phyloP scores from a whole-genome alignment of 2,888 invertebrate genomes.

The Melanargia galathea region DNA sequence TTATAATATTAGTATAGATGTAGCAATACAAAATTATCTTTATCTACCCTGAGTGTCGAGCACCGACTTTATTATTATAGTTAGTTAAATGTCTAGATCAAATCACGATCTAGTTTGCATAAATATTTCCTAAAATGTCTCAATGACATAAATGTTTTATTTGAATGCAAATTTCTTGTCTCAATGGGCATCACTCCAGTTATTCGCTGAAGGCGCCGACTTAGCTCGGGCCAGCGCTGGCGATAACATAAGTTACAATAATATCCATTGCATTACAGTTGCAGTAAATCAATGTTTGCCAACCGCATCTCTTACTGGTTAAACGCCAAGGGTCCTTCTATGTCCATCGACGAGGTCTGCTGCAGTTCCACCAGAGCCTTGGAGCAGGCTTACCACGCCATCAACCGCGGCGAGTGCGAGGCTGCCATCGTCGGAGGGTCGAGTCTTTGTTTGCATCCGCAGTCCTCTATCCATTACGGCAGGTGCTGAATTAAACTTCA shows the following conservation, averaged over 20 bases:
- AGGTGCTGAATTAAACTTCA: slow-evolving; percentile 50
- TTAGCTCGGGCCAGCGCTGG: no score
- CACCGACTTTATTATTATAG: no score
- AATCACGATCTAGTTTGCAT: no score
- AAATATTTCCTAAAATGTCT: no score
- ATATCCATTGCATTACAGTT: slow-evolving; percentile 45
- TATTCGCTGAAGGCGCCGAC: slow-evolving; percentile 73
- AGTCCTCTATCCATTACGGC: slow-evolving; percentile 58
- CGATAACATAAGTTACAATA: no score
- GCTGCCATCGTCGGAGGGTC: slow-evolving; percentile 84
- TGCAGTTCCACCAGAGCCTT: slow-evolving; percentile 59
- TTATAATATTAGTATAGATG: no score
- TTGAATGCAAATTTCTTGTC: no score
- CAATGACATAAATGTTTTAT: no score
- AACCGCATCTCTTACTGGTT: slow-evolving; percentile 72
- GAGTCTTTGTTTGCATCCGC: slow-evolving; percentile 82
- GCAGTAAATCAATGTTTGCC: slow-evolving; percentile 65
- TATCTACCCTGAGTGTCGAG: no score
- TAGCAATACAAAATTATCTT: no score
- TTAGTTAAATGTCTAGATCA: no score
- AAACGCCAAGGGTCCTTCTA: slow-evolving; percentile 66
- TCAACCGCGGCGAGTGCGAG: slow-evolving; percentile 61
- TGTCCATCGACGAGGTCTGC: slow-evolving; percentile 59
- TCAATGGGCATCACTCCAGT: no score
- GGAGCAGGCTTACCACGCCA: slow-evolving; percentile 58